A percentile compares a stretch with the other conserved stretches of the same genome.
Evolutionary conservation across 2,797 vertebrate species (phyloP).

Genomic region (Myotis vivesi): DNA sequence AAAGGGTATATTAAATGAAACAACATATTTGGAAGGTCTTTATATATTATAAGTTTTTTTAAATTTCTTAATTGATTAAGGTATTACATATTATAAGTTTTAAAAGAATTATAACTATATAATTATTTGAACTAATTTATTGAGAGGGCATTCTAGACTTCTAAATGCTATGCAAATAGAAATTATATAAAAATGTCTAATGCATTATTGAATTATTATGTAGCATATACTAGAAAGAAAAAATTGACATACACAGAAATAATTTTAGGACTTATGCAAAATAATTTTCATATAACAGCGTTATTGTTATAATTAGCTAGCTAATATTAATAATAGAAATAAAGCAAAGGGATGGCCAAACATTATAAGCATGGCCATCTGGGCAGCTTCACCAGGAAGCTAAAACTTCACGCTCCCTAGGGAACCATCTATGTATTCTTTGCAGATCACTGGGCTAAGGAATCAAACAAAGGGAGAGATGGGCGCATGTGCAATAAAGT

Average conservation of each 20-base stretch:
- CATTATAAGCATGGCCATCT: background rate
- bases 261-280: background rate
- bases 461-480: background rate
- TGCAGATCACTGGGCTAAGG: background rate
- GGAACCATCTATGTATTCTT: background rate
- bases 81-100: background rate
- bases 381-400: background rate
- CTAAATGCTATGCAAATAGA: background rate
- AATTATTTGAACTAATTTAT: background rate
- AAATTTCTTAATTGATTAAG: no score
- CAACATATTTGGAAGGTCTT: background rate
- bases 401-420: background rate
- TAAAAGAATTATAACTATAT: background rate
- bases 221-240: background rate
- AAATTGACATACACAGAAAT: background rate
- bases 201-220: background rate
- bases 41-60: no score
- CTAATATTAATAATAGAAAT: background rate
- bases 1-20: slow-evolving; percentile 4
- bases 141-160: background rate
- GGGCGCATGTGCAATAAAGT: background rate
- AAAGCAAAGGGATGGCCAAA: background rate
- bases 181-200: background rate
- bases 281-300: background rate
- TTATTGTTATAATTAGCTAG: background rate